Evolutionary conservation across 2,888 invertebrate species (phyloP).

Genomic region (Erebia palarica): DNA sequence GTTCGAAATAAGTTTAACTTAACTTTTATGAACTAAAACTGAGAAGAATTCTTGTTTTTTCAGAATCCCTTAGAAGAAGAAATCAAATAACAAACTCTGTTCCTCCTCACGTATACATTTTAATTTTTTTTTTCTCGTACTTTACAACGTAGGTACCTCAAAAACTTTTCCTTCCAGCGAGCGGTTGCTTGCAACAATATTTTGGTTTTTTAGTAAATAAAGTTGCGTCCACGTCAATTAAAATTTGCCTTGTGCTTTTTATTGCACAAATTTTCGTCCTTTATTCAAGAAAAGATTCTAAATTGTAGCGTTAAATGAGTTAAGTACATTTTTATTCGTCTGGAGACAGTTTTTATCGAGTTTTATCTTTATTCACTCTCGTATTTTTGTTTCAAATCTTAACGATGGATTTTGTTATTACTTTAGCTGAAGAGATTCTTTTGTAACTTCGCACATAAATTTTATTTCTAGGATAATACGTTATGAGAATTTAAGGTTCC

Average conservation of each 20-base stretch:
- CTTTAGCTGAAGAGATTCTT: no score
- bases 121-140: not conserved
- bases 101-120: slow-evolving; percentile 26
- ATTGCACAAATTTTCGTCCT: no score
- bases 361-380: no score
- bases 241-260: not conserved
- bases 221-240: not conserved
- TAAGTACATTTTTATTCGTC: no score
- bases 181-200: not conserved
- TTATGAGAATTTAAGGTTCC: no score
- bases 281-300: no score
- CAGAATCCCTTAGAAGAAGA: slow-evolving; percentile 13
- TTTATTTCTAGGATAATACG: no score
- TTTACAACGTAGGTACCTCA: slow-evolving; percentile 20
- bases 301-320: no score
- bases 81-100: slow-evolving; percentile 32
- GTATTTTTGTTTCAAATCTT: no score
- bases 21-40: not conserved
- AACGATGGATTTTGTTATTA: no score
- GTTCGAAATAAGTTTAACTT: not conserved
- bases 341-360: not conserved
- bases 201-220: not conserved
- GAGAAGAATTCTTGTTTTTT: not conserved
- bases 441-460: no score
- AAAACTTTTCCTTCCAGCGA: slow-evolving; percentile 9